Evolutionary conservation across 2,113 vertebrate genomes (phyloP), one percentile per base, ranked within the genome.

Genomic region (Macquaria ambigua): DNA sequence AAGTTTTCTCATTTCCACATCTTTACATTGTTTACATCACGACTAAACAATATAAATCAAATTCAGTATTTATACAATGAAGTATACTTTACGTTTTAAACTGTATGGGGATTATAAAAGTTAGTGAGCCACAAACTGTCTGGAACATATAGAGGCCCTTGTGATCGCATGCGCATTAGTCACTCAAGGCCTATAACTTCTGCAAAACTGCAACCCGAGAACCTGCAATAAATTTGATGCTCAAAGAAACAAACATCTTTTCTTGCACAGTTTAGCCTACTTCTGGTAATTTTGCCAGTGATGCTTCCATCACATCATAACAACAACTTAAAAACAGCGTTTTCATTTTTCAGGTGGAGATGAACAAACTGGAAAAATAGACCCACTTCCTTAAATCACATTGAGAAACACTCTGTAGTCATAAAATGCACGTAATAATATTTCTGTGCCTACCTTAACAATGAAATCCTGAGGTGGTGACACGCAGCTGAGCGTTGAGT

Each of bases 391-490:
- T 83, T 56, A 66, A 77, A 73, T 63, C 31, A 46, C 67, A 77
- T 23, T 12, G 63, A 34, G 34, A 71, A 76, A 43, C 3, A 41
- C 21, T 3, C 1, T 20, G 56, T 5, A 25, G 52, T 21, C 28
- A 59, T 87, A 68, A 82, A 79, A 56, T 21, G 8, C 28, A 28
- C 41, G 55, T 9, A 41, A 14, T 21, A 37, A 86, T 72, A 86
- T 88, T 62, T 75, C 53, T 64, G 76, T 78, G 64, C 92, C 90
- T 95, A 95, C 93, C 94, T 93, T 80, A 37, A 82, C 56, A 85
- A 58, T 74, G 55, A 80, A 83, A 88, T 89, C 86, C 79, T 67
- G 67, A 67, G 25, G 34, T 67, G 82, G 64, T 67, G 61, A 86
- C 76, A 85, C 68, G 72, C 74, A 70, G 79, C 23, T 69, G 78